A percentile compares a stretch with the other conserved stretches of the same genome.
Evolutionary conservation across 2,797 vertebrate species (phyloP).

Genomic region (Acipenser ruthenus): DNA sequence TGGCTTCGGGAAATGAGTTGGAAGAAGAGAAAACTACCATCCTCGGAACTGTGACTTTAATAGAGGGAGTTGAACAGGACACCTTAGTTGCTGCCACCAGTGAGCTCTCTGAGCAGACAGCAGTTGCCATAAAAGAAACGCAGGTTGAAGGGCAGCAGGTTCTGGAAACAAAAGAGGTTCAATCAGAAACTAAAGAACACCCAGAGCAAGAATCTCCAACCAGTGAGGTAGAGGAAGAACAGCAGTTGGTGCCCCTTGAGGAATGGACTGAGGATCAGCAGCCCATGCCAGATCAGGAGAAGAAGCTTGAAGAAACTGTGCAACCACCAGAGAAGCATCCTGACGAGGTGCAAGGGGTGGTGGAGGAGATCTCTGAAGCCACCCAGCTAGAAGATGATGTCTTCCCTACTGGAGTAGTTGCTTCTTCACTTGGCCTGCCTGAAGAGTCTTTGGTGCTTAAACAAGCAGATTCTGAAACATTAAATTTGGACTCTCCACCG

Average conservation of each 20-base stretch:
- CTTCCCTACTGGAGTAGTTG: not conserved
- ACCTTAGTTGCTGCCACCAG: not conserved
- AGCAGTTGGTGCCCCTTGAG: constrained; percentile 4
- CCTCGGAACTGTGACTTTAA: not conserved
- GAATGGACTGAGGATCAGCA: not conserved
- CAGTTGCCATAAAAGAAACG: constrained; percentile 18
- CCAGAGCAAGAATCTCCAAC: not conserved
- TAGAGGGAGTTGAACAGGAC: constrained; percentile 1
- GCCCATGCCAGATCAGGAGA: constrained; percentile 18
- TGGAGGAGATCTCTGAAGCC: constrained; percentile 3
- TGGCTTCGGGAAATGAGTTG: constrained; percentile 8
- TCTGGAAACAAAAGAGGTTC: constrained; percentile 6
- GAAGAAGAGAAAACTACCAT: constrained; percentile 20
- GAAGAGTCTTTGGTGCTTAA: constrained; percentile 16
- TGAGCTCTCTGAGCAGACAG: not conserved
- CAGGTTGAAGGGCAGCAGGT: constrained; percentile 16
- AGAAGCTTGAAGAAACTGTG: not conserved
- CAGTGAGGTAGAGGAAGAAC: constrained; percentile 6
- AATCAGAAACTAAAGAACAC: constrained; percentile 21
- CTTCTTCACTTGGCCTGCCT: not conserved
- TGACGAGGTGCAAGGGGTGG: constrained; percentile 6
- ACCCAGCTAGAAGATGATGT: constrained; percentile 23
- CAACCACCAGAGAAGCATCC: not conserved
- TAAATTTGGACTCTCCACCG: constrained; percentile 58
- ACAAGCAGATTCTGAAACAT: constrained; percentile 3